Conservation (phyloP, 2,888 invertebrate genomes). For the Heliconius charithonia region DNA sequence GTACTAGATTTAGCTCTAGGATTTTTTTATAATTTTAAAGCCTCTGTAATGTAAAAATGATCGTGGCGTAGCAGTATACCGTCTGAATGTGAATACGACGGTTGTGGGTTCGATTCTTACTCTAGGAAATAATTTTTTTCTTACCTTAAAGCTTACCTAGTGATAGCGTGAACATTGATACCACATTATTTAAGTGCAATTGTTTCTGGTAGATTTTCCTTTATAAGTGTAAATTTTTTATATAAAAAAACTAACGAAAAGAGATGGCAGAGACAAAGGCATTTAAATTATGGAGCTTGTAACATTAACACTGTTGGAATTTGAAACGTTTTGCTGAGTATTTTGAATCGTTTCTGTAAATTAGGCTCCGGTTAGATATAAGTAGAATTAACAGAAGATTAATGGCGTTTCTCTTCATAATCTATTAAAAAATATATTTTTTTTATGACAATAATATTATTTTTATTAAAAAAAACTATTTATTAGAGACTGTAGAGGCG, state of each 20-base stretch:
- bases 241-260: not conserved
- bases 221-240: not conserved
- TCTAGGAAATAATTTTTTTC: not conserved
- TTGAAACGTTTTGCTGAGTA: conserved; percentile 9
- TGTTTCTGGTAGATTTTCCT: not conserved
- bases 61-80: not conserved
- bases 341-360: conserved; percentile 5
- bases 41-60: not conserved
- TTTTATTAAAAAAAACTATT: too few relatives aligned
- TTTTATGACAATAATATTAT: not conserved
- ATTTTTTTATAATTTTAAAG: not conserved
- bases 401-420: not conserved
- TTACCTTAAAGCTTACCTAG: not conserved
- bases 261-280: not conserved
- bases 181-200: not conserved
- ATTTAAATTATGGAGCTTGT: conserved; percentile 17
- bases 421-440: not conserved
- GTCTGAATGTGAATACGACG: not conserved
- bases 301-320: conserved; percentile 24
- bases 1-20: not conserved
- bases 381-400: not conserved
- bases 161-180: not conserved
- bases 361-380: conserved; percentile 15
- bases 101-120: not conserved
- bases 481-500: too few relatives aligned